Conservation (phyloP, 2,113 vertebrate species). For the Ginglymostoma cirratum region DNA sequence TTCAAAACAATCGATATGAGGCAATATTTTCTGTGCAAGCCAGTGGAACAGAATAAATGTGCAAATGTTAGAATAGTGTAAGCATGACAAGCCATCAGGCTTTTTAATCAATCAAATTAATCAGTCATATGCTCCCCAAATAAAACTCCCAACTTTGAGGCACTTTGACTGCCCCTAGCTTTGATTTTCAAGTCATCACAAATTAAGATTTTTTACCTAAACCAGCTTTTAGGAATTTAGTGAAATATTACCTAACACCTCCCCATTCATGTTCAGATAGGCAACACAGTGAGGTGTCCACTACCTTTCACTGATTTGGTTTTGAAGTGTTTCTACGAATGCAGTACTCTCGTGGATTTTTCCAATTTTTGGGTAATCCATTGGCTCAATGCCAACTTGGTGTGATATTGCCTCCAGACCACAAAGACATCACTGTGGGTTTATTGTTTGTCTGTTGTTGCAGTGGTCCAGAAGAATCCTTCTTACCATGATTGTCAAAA, state of each 20-base stretch:
- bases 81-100: not conserved
- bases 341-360: not conserved
- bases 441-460: not conserved
- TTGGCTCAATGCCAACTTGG: not conserved
- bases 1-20: not conserved
- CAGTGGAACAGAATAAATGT: not conserved
- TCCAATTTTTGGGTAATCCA: not conserved
- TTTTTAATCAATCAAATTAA: not conserved
- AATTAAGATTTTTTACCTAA: not conserved
- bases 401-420: too few relatives aligned
- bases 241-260: not conserved
- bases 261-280: not conserved
- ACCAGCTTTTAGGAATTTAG: not conserved
- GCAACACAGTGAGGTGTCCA: not conserved
- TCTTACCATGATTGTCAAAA: not conserved
- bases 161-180: too few relatives aligned
- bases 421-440: not conserved
- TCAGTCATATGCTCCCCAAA: not conserved
- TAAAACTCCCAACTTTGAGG: not conserved
- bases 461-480: not conserved
- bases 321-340: not conserved
- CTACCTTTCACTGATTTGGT: not conserved
- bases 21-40: not conserved
- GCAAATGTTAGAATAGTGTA: not conserved
- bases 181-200: not conserved